Conservation (phyloP, 2,797 vertebrate species). For the Erethizon dorsatum region DNA sequence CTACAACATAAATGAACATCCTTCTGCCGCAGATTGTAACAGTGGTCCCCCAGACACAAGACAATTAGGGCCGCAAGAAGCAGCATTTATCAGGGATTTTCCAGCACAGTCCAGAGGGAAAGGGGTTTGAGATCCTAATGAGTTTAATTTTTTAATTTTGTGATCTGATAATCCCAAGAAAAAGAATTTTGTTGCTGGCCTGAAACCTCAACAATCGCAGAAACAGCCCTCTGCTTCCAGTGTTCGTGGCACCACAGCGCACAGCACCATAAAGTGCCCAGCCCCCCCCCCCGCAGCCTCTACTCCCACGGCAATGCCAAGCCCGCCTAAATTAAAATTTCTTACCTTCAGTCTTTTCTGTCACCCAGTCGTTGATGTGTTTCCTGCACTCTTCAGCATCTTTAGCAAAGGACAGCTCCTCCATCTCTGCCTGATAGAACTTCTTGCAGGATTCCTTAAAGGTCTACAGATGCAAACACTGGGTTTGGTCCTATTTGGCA, state of each 20-base stretch:
- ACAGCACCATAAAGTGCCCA: fast-evolving
- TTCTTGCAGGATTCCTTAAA: slow-evolving; percentile 90
- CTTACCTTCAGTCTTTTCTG: slow-evolving; percentile 93
- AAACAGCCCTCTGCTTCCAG: neutral
- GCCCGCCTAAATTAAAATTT: neutral
- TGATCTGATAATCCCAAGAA: neutral
- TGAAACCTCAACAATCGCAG: neutral
- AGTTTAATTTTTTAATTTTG: neutral
- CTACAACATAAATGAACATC: fast-evolving
- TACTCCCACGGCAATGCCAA: neutral
- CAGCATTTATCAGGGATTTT: neutral
- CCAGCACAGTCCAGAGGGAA: neutral
- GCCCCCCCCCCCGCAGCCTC: fast-evolving
- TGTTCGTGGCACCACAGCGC: fast-evolving
- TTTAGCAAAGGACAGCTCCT: slow-evolving; percentile 91
- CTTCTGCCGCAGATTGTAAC: neutral
- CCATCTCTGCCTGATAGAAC: slow-evolving; percentile 92
- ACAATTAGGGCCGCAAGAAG: neutral
- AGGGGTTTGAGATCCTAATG: neutral
- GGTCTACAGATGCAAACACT: slow-evolving; percentile 71
- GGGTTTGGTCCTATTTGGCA: too few relatives aligned
- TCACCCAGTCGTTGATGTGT: slow-evolving; percentile 96
- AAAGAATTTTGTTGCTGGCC: neutral
- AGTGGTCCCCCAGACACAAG: neutral
- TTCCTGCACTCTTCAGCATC: slow-evolving; percentile 90